phyloP scores from a whole-genome alignment of 2,797 vertebrate species.

The Xiphophorus birchmanni region DNA sequence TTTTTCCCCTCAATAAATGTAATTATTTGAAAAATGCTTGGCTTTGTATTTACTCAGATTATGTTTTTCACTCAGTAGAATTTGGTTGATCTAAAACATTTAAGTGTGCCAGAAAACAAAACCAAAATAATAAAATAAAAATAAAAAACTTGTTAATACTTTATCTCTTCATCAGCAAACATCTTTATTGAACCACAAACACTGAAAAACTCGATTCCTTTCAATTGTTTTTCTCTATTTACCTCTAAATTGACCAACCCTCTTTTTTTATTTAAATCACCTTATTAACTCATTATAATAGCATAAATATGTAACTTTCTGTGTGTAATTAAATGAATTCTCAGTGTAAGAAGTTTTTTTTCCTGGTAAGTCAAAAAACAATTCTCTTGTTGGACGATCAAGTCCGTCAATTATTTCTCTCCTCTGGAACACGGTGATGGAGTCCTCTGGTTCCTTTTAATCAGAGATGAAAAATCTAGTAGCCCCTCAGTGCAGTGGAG shows the following conservation, averaged over 20 bases:
- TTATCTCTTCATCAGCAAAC: not conserved
- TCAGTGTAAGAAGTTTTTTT: constrained; percentile 15
- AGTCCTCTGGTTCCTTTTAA: constrained; percentile 68
- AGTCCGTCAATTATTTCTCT: constrained; percentile 72
- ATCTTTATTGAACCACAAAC: not conserved
- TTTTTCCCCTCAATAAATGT: too few relatives aligned
- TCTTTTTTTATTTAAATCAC: not conserved
- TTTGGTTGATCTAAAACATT: not conserved
- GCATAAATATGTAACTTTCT: constrained; percentile 16
- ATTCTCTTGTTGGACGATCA: constrained; percentile 68
- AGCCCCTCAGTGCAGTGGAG: constrained; percentile 60
- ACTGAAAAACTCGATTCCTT: not conserved
- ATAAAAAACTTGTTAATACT: not conserved
- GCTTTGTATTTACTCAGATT: not conserved
- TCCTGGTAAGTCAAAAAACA: constrained; percentile 57
- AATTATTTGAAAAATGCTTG: not conserved
- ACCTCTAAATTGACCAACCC: constrained; percentile 1
- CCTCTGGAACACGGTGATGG: constrained; percentile 61
- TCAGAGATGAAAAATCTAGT: constrained; percentile 74
- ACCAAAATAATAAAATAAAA: not conserved
- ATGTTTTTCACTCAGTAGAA: not conserved
- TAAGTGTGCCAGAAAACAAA: not conserved
- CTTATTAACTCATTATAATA: constrained; percentile 22
- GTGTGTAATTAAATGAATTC: constrained; percentile 37
- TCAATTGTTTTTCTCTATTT: not conserved